These are phyloP conservation scores for Dolichomitus sp. DNA, from an alignment of 2,888 invertebrate species.

Conservation along the genomic window DNA sequence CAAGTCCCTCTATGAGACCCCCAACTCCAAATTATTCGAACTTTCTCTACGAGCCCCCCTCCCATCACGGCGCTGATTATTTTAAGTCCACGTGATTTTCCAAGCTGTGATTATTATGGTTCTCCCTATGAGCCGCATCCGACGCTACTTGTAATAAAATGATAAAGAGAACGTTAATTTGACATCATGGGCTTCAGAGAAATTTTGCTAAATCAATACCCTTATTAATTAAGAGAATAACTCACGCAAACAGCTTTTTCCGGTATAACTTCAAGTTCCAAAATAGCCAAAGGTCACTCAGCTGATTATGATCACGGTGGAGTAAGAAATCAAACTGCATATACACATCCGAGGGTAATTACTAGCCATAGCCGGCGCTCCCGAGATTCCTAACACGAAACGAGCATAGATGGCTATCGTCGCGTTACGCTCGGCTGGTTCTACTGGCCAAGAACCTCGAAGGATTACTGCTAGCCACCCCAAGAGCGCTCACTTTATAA, in stretches of 20 bases:
- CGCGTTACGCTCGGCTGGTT: constrained; percentile 27
- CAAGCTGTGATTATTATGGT: no score
- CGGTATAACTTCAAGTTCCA: background rate
- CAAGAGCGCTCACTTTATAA: constrained; percentile 23
- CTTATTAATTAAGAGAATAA: background rate
- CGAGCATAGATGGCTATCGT: constrained; percentile 66
- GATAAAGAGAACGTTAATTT: no score
- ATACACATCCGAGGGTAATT: background rate
- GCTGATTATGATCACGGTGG: background rate
- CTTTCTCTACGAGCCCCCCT: no score
- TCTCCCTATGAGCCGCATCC: no score
- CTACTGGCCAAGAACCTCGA: constrained; percentile 15
- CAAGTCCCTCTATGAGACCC: no score
- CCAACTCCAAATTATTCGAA: no score
- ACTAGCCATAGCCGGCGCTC: background rate
- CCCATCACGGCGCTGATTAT: no score
- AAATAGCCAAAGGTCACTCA: background rate
- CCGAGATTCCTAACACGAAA: constrained; percentile 61
- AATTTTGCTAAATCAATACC: no score
- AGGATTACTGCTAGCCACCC: constrained; percentile 17
- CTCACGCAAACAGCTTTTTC: background rate
- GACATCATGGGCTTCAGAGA: no score
- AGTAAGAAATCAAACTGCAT: background rate
- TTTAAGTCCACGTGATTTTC: no score
- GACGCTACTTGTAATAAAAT: no score